These are phyloP conservation scores for Chaetodon trifascialis DNA, from an alignment of 2,113 vertebrate genomes.

Conservation along the genomic window DNA sequence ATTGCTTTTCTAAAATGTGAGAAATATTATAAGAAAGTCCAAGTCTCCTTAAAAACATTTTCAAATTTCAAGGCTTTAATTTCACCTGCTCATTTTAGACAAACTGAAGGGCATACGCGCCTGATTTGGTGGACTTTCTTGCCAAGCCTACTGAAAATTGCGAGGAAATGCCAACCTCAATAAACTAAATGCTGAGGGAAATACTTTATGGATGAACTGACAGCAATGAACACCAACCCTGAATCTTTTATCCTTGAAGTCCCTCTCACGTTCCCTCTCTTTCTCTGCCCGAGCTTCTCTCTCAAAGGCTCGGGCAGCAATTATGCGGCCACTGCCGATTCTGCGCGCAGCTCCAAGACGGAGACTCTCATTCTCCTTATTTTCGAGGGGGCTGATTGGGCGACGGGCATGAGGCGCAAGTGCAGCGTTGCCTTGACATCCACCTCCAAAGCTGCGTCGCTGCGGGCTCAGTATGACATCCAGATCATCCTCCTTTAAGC, in stretches of 20 bases:
- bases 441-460: slow-evolving; percentile 96
- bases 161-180: background rate
- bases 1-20: background rate
- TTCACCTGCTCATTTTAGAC: background rate
- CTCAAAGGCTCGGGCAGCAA: slow-evolving; percentile 91
- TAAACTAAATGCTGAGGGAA: background rate
- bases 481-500: slow-evolving; percentile 96
- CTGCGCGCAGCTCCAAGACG: slow-evolving; percentile 90
- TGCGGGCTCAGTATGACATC: slow-evolving; percentile 97
- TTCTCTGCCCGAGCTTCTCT: slow-evolving; percentile 92
- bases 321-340: slow-evolving; percentile 96
- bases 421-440: slow-evolving; percentile 90
- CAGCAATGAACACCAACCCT: slow-evolving; percentile 84
- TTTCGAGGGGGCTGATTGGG: slow-evolving; percentile 92
- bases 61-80: background rate
- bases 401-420: slow-evolving; percentile 85
- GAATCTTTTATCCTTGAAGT: slow-evolving; percentile 97
- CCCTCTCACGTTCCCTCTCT: slow-evolving; percentile 92
- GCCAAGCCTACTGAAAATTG: background rate
- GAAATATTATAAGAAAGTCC: background rate
- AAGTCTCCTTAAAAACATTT: background rate
- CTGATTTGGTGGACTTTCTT: background rate
- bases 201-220: background rate
- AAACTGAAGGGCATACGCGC: background rate
- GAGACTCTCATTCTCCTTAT: slow-evolving; percentile 92